Percentiles rank a stretch among this genome's conserved stretches.
These are phyloP conservation scores for Tipula confusa DNA, from an alignment of 2,888 invertebrate species.

Conservation along the genomic window DNA sequence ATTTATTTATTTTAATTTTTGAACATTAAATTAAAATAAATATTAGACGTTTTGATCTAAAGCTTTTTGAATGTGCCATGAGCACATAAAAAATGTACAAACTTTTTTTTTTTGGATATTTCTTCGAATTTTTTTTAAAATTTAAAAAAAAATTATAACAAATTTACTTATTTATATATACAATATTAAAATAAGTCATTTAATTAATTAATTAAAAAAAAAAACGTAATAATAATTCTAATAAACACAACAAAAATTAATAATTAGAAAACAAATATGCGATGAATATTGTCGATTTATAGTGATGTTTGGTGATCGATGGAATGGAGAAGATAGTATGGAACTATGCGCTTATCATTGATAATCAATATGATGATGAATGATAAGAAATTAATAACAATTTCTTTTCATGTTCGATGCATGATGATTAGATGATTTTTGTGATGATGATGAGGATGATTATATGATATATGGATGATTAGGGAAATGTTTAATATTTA, in stretches of 20 bases:
- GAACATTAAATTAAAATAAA: not conserved
- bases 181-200: not conserved
- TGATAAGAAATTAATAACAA: not conserved
- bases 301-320: not conserved
- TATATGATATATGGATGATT: not conserved
- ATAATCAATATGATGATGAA: conserved; percentile 25
- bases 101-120: not conserved
- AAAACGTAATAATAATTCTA: not conserved
- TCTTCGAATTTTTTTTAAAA: not conserved
- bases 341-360: not conserved
- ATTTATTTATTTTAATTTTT: conserved; percentile 8
- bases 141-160: not conserved
- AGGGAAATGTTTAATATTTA: not conserved
- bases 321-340: not conserved
- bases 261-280: not conserved
- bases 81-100: not conserved
- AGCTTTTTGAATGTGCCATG: not conserved
- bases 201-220: conserved; percentile 12
- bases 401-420: conserved; percentile 9
- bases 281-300: not conserved
- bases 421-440: conserved; percentile 12
- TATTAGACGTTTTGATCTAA: not conserved
- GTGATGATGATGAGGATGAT: not conserved
- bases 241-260: not conserved
- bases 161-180: not conserved